Evolutionary conservation across 1,140 invertebrate species (phyloP).

Genomic region (Chrysopa pallens): DNA sequence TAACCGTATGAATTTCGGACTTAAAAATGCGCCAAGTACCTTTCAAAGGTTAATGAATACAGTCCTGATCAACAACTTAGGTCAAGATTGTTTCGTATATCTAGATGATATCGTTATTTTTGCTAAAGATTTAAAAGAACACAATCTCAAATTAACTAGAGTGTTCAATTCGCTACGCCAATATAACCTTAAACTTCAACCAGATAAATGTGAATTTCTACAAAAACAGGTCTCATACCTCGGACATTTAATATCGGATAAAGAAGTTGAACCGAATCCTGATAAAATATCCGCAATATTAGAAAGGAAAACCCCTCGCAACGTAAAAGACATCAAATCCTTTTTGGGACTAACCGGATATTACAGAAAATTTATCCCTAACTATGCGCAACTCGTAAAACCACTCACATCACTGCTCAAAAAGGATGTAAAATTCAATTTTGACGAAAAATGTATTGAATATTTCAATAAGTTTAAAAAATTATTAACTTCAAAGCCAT

Average conservation of each 20-base stretch:
- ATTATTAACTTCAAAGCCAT: too few relatives aligned
- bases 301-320: slow-evolving; percentile 11
- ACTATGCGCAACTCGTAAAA: slow-evolving; percentile 12
- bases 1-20: too few relatives aligned
- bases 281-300: slow-evolving; percentile 10
- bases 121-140: slow-evolving; percentile 5
- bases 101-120: slow-evolving; percentile 7
- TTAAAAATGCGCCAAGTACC: too few relatives aligned
- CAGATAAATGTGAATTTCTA: slow-evolving; percentile 10
- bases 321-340: slow-evolving; percentile 7
- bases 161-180: slow-evolving; percentile 5
- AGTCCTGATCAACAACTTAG: too few relatives aligned
- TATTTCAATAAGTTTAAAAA: too few relatives aligned
- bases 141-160: slow-evolving; percentile 5
- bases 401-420: slow-evolving; percentile 13
- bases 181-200: slow-evolving; percentile 7
- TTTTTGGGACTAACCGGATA: slow-evolving; percentile 15
- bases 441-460: too few relatives aligned
- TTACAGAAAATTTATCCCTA: slow-evolving; percentile 12
- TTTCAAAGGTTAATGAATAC: too few relatives aligned
- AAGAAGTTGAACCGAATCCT: slow-evolving; percentile 11
- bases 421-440: slow-evolving; percentile 6
- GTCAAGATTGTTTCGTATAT: too few relatives aligned
- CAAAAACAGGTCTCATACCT: too few relatives aligned
- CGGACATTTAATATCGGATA: slow-evolving; percentile 10